Evolutionary conservation across 2,113 vertebrate species (phyloP), one percentile per base, ranked within the genome.

Genomic region (Muntiacus muntjak): DNA sequence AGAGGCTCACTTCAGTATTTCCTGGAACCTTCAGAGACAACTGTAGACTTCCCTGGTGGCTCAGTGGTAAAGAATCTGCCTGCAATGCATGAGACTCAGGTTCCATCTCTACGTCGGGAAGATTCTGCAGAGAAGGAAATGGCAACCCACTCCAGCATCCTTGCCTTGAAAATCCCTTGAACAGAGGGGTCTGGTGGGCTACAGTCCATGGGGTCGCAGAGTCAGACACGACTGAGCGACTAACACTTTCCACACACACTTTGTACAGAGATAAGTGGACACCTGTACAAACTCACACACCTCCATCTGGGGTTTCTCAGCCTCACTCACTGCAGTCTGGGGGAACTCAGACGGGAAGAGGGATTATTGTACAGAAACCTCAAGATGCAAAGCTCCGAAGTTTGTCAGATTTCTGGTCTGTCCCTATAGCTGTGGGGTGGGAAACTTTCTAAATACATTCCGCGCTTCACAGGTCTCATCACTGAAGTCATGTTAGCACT

Each of bases 141-240:
- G 64, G 17, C 16, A n/a, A n/a, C 16, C 16, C 64, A 67, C 17
- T n/a, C 16, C 64, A 36, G 16, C 19, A 67, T n/a, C n/a, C 33
- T n/a, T n/a, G 16, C 64, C 64, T 67, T 1, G 62, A 67, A n/a
- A 67, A 67, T 67, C 64, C 33, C 64, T 67, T 19, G 33, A 17
- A 10, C 33, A 67, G 16, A n/a, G 16, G 33, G 19, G 33, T 33
- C 16, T n/a, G 33, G 16, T 67, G 64, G 33, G 64, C 64, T 11
- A 21, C 33, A 2, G 17, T 21, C 17, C 64, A 67, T 21, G 17
- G 64, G 33, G 64, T 36, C 1, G 0, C 33, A 67, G 17, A 67
- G 8, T 11, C 33, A 67, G 64, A 36, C 2, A 2, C 17, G 19
- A 36, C 64, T 36, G 17, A 36, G 64, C 6, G 17, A 36, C 64